Base-by-base conservation (phyloP, 2,888 invertebrate species). In the Nudaria mundana region DNA sequence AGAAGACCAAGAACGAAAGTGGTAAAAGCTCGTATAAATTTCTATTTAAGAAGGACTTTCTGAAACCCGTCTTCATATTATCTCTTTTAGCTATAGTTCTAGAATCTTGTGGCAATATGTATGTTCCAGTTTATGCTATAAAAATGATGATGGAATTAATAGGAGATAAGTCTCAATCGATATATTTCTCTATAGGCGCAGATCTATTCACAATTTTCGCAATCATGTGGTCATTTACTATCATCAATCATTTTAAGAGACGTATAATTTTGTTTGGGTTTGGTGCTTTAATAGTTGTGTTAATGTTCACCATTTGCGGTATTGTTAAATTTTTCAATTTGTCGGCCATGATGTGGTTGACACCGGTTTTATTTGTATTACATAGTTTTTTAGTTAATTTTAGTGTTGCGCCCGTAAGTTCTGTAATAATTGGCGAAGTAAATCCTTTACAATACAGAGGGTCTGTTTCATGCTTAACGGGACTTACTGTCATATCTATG, bases 161-260 rank as follows among this genome's bases (percentile, higher is more conserved):
- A 3, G 24, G 10, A 25, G 24, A 25, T 11, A 25, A 25, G 24
- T 25, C 24, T 10, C 10, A 5, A 25, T 10, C 24, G 7, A 25
- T 25, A 6, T 25, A 25, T 25, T 11, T 6, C 24, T 25, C 24
- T 3, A 11, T 25, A 10, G 11, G 24, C 7, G 24, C 24, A 25
- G 24, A 25, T 25, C 12, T 12, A 12, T 25, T 25, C 12, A 25
- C n/a, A 3, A 2, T 25, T 6, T 6, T 4, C 6, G 24, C 24
- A 3, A 11, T 25, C 2, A 6, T 25, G 10, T 25, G 6, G 2
- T 11, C 24, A 11, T 48, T 55, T 30, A 44, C 63, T 5, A 23
- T 68, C 3, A 63, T 75, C 8, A 46, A 31, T 7, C 35, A 38
- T 1, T 11, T 25, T 3, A 25, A 25, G 12, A 25, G 24, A 12